Conservation (phyloP, 2,797 vertebrate genomes). For the Sus cebifrons region DNA sequence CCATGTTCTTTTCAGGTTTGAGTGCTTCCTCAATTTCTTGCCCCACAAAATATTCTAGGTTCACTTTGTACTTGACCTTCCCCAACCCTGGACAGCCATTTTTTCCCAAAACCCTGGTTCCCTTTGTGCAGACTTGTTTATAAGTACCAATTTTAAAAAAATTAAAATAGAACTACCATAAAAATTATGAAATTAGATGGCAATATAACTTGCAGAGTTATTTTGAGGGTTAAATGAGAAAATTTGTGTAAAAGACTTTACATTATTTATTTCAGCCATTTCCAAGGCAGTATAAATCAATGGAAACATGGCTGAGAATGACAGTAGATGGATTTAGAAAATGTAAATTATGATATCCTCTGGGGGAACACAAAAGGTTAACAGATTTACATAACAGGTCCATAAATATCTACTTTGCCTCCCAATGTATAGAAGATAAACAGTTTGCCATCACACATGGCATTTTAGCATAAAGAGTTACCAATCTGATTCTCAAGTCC, state of each 20-base stretch:
- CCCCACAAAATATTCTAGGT: background rate
- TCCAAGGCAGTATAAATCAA: conserved; percentile 40
- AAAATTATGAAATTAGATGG: background rate
- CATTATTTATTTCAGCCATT: conserved; percentile 12
- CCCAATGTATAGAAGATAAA: conserved; percentile 50
- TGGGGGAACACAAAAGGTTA: conserved; percentile 62
- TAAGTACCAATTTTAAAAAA: background rate
- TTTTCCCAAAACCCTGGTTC: background rate
- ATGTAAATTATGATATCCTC: conserved; percentile 51
- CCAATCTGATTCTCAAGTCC: conserved; percentile 72
- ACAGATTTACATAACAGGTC: conserved; percentile 59
- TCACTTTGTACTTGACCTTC: background rate
- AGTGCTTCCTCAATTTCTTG: conserved; percentile 15
- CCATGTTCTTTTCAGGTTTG: conserved; percentile 17
- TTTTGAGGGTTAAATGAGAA: conserved; percentile 65
- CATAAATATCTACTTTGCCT: conserved; percentile 53
- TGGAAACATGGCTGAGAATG: background rate
- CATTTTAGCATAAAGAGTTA: conserved; percentile 78
- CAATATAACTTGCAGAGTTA: background rate
- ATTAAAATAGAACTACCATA: no score
- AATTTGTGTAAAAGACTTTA: conserved; percentile 41
- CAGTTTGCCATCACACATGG: conserved; percentile 56
- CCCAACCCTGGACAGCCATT: conserved; percentile 12
- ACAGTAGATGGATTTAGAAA: conserved; percentile 50
- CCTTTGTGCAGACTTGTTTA: conserved; percentile 30